Evolutionary conservation across 2,888 invertebrate species (phyloP), one percentile per base, ranked within the genome.

Genomic region (Melipona beecheii): DNA sequence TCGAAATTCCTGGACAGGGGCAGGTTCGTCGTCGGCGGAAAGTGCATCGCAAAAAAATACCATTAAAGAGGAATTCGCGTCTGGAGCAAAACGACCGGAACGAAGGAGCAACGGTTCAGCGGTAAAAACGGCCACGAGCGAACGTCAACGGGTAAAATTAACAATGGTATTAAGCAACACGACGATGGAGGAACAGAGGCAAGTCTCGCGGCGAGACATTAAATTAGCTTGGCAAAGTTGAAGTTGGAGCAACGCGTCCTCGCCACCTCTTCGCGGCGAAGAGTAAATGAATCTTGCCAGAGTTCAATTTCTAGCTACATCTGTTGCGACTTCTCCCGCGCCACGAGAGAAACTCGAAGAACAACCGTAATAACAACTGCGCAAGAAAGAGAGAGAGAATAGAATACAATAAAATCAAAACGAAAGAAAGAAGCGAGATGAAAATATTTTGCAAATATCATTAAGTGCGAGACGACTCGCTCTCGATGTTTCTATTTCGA

Each of bases 281-380:
- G 77, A 81, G 71, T 75, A 85, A 85, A 85, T 66, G 85, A 73
- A 62, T 58, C 65, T 73, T 24, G 72, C 72, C 43, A 64, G 56
- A 43, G 77, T 78, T 79, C 72, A 85, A 85, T 85, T 81, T 85
- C 75, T 85, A 65, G 64, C 24, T 86, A 78, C 78, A 73, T 65
- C 75, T 75, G 75, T 81, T 78, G 73, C 78, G 70, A 74, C 66
- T 81, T 77, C 27, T 27, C 52, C 70, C 24, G 31, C 54, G 49
- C 24, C 5, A 1, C 43, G 11, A 9, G 43, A 43, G 54, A 62
- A 19, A 56, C 43, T 54, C 65, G 54, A 73, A 60, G 73, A 83
- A 78, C 75, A 78, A 75, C 56, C 58, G 71, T 58, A 72, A 85
- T 75, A 77, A 80, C 79, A 78, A 81, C 75, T 60, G 77, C 50